These are phyloP conservation scores for Serilophus lunatus DNA, from an alignment of 2,113 vertebrate genomes.

Conservation along the genomic window DNA sequence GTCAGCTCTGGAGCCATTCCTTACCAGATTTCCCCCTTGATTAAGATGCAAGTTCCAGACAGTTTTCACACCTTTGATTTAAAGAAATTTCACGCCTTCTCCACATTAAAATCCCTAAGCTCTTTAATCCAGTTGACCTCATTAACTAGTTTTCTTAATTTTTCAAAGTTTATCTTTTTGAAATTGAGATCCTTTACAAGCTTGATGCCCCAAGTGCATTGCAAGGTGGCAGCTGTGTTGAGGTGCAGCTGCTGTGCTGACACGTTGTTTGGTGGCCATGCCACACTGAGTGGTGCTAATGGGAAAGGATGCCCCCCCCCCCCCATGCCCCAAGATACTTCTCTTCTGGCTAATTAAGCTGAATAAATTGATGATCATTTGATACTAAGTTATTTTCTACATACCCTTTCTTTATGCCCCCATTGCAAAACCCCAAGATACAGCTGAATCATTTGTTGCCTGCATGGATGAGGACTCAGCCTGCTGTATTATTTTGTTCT, in stretches of 20 bases:
- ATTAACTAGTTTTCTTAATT: conserved; percentile 65
- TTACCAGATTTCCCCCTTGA: conserved; percentile 43
- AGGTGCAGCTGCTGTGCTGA: neutral
- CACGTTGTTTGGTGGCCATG: fast-evolving
- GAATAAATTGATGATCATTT: neutral
- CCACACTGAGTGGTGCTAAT: neutral
- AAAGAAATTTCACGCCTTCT: conserved; percentile 65
- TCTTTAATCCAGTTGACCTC: conserved; percentile 66
- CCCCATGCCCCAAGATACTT: neutral
- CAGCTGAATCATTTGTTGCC: neutral
- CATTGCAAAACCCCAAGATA: neutral
- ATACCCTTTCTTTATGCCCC: neutral
- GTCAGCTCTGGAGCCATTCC: conserved; percentile 10
- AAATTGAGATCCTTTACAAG: conserved; percentile 31
- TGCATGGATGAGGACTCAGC: neutral
- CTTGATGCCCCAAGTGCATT: no score
- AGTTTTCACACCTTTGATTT: conserved; percentile 66
- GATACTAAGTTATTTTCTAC: neutral
- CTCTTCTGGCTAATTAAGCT: neutral
- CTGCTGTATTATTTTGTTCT: neutral
- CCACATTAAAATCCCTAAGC: conserved; percentile 60
- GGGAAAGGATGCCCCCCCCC: neutral
- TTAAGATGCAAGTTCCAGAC: conserved; percentile 63
- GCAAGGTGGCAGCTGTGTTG: neutral
- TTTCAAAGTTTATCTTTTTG: conserved; percentile 51